phyloP scores from a whole-genome alignment of 2,113 vertebrate species.

The Poecilia latipinna region DNA sequence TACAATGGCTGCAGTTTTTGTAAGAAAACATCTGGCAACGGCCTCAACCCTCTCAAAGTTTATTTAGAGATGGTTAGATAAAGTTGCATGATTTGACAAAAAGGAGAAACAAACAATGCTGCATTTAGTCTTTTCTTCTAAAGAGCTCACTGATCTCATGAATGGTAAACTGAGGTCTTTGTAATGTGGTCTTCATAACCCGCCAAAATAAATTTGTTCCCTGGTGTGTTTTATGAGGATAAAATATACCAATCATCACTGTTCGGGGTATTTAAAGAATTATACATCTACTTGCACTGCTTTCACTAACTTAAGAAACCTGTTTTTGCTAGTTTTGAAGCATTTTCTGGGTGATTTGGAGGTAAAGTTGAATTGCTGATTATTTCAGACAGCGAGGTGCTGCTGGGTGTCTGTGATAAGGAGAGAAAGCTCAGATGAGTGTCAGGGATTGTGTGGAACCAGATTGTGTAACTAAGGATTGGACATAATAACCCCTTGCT shows the following conservation, averaged over 20 bases:
- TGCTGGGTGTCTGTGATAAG: not conserved
- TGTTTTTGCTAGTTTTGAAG: conserved; percentile 16
- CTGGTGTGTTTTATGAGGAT: not conserved
- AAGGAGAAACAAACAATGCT: not conserved
- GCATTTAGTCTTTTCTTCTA: conserved; percentile 27
- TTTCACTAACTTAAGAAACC: conserved; percentile 22
- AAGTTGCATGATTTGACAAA: conserved; percentile 11
- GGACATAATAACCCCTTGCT: conserved; percentile 50
- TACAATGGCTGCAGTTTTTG: not conserved
- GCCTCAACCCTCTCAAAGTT: conserved; percentile 13
- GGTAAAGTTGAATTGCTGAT: conserved; percentile 59
- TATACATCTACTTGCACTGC: conserved; percentile 19
- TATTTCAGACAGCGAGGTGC: conserved; percentile 21
- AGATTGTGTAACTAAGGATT: conserved; percentile 50
- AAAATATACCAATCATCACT: conserved; percentile 12
- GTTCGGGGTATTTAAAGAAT: conserved; percentile 29
- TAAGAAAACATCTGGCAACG: conserved; percentile 14
- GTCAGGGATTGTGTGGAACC: conserved; percentile 48
- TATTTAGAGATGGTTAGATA: conserved; percentile 18
- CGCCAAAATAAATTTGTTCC: conserved; percentile 28
- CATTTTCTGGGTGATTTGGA: conserved; percentile 37
- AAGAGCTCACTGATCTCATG: conserved; percentile 18
- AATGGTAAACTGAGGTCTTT: conserved; percentile 19
- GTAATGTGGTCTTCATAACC: conserved; percentile 30
- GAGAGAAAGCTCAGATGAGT: not conserved